Conservation (phyloP, 2,797 vertebrate genomes). For the Sphenodon punctatus region DNA sequence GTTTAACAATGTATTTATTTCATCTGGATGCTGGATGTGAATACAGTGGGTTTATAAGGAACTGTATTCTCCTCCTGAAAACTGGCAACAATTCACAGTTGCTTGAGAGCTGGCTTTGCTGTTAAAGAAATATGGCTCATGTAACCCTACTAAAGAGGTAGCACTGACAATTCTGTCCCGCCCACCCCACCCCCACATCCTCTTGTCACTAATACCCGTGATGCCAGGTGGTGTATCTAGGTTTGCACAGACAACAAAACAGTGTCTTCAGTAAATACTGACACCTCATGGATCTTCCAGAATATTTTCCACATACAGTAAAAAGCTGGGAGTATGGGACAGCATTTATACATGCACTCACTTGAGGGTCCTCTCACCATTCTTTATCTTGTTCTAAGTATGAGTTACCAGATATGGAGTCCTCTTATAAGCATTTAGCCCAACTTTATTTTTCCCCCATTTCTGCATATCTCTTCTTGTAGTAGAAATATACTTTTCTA, state of each 20-base stretch:
- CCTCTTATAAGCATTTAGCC: slow-evolving; percentile 9
- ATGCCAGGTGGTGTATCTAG: not conserved
- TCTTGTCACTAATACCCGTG: not conserved
- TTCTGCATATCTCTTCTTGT: slow-evolving; percentile 1
- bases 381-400: not conserved
- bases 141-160: slow-evolving; percentile 4
- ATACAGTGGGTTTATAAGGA: not conserved
- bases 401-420: not conserved
- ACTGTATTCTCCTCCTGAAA: not conserved
- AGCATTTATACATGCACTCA: not conserved
- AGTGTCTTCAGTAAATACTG: too few relatives aligned
- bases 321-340: too few relatives aligned
- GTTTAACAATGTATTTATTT: too few relatives aligned
- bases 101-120: slow-evolving; percentile 25
- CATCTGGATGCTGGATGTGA: not conserved
- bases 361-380: not conserved
- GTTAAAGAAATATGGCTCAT: not conserved
- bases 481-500: slow-evolving; percentile 13
- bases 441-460: not conserved
- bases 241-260: not conserved
- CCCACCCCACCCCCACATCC: slow-evolving; percentile 1
- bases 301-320: not conserved
- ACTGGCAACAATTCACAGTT: not conserved
- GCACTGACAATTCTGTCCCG: slow-evolving; percentile 4
- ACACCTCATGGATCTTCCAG: too few relatives aligned